Percentiles rank a stretch among this genome's conserved stretches.
Evolutionary conservation across 2,797 vertebrate species (phyloP).

Genomic region (Typhlichthys eigenmanni): DNA sequence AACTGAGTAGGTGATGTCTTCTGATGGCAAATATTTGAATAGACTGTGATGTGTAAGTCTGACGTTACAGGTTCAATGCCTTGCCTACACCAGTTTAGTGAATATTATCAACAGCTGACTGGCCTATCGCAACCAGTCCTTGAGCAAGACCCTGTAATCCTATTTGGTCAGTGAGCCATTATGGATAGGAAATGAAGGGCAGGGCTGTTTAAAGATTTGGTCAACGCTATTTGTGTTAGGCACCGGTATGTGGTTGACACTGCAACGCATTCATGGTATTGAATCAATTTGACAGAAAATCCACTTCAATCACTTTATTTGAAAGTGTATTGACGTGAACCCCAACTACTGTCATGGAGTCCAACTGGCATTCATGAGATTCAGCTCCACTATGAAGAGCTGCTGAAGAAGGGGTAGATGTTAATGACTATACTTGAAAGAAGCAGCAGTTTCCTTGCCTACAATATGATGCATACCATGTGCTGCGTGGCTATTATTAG

Average conservation of each 20-base stretch:
- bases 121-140: too few species aligned
- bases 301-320: background rate
- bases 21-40: background rate
- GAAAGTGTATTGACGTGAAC: background rate
- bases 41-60: too few species aligned
- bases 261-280: background rate
- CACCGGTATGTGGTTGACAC: background rate
- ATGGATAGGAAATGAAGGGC: too few species aligned
- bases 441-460: conserved; percentile 15
- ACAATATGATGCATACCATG: conserved; percentile 51
- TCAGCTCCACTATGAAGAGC: background rate
- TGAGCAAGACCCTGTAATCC: too few species aligned
- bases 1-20: background rate
- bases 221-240: too few species aligned
- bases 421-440: background rate
- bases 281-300: background rate
- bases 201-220: too few species aligned
- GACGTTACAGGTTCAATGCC: too few species aligned
- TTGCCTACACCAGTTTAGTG: too few species aligned
- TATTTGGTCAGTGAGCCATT: too few species aligned
- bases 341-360: background rate
- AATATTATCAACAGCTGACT: too few species aligned
- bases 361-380: background rate
- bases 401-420: conserved; percentile 8
- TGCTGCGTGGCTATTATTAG: conserved; percentile 45